Conservation (phyloP, 2,113 vertebrate genomes). For the Mungos mungo region DNA sequence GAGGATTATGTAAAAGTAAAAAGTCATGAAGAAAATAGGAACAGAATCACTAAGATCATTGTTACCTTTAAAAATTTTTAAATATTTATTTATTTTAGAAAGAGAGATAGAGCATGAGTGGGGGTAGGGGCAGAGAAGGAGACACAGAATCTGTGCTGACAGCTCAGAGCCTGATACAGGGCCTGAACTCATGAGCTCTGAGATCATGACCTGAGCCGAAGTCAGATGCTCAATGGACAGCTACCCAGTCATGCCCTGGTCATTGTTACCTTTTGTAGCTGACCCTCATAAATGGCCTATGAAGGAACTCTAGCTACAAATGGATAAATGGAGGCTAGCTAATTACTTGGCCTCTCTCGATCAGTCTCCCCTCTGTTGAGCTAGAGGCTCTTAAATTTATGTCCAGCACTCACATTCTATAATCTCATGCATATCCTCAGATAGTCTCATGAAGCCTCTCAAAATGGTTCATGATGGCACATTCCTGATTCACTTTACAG, state of each 20-base stretch:
- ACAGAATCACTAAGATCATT: not conserved
- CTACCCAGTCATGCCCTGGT: not conserved
- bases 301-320: not conserved
- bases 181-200: too few species aligned
- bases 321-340: not conserved
- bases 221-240: too few species aligned
- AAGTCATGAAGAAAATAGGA: conserved; percentile 22
- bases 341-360: not conserved
- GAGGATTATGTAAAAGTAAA: conserved; percentile 14
- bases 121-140: too few species aligned
- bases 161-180: too few species aligned
- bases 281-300: not conserved
- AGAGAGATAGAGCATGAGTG: too few species aligned
- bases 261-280: not conserved
- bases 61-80: not conserved
- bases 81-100: too few species aligned
- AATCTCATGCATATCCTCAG: not conserved
- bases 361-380: not conserved
- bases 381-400: not conserved
- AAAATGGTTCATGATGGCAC: not conserved
- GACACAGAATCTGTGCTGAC: too few species aligned
- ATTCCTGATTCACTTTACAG: not conserved
- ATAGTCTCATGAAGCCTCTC: not conserved
- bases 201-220: too few species aligned
- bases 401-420: not conserved